Conservation (phyloP, 92 coral and sea anemone species). For the Montipora capitata region DNA sequence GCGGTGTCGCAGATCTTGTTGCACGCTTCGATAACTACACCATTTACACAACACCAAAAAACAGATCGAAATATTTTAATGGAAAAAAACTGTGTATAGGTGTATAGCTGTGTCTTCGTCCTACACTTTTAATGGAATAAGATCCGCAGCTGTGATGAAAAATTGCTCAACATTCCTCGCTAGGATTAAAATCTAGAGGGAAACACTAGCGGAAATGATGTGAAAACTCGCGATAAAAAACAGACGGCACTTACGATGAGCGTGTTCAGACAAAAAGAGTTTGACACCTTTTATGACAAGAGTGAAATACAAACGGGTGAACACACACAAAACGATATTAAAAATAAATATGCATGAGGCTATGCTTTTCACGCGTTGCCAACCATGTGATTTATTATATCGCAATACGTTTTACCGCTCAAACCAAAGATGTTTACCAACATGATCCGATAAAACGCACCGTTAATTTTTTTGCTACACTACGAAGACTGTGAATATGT, state of each 20-base stretch:
- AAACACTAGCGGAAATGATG: neutral
- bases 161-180: too few species aligned
- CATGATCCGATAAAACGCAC: neutral
- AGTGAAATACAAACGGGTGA: conserved; percentile 17
- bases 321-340: conserved; percentile 13
- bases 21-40: neutral
- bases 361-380: neutral
- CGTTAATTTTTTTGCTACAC: neutral
- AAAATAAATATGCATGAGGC: conserved; percentile 32
- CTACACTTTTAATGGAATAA: neutral
- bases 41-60: neutral
- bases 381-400: conserved; percentile 19
- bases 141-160: too few species aligned
- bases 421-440: neutral
- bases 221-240: neutral
- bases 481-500: neutral
- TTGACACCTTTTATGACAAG: conserved; percentile 28
- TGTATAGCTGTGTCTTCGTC: neutral
- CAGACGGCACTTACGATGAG: neutral
- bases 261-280: neutral
- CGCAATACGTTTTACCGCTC: neutral
- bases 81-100: too few species aligned
- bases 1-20: neutral
- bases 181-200: too few species aligned
- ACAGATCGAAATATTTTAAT: neutral